Conservation (phyloP, 2,797 vertebrate species). For the Jordanella pulchra region DNA sequence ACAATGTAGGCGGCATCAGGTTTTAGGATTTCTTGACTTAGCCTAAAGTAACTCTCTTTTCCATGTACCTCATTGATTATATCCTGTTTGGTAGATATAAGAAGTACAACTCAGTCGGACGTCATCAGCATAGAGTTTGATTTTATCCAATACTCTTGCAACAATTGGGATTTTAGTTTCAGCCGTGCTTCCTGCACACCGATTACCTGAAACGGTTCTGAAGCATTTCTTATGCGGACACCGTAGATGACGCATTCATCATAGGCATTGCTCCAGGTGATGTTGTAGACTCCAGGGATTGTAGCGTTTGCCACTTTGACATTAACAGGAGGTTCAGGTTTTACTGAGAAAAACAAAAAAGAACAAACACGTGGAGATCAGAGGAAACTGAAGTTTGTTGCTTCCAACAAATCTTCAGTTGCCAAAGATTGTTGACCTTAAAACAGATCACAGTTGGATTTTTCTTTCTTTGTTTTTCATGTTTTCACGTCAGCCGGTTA, state of each 20-base stretch:
- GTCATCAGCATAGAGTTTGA: not conserved
- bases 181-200: not conserved
- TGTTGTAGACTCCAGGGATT: constrained; percentile 45
- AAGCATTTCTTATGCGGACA: constrained; percentile 58
- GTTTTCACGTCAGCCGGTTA: not conserved
- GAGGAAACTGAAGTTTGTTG: not conserved
- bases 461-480: not conserved
- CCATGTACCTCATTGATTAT: not conserved
- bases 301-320: constrained; percentile 36
- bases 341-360: constrained; percentile 74
- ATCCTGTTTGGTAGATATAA: constrained; percentile 24
- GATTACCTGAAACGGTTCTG: constrained; percentile 50
- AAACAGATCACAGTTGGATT: not conserved
- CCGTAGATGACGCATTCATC: constrained; percentile 22
- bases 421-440: not conserved
- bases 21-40: constrained; percentile 32
- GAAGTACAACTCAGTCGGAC: not conserved
- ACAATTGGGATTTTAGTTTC: not conserved
- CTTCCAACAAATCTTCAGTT: not conserved
- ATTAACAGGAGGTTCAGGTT: constrained; percentile 53
- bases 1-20: constrained; percentile 34
- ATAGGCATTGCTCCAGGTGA: constrained; percentile 69
- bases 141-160: too few species aligned
- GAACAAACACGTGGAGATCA: constrained; percentile 6
- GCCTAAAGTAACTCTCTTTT: not conserved